Evolutionary conservation across 2,113 vertebrate species (phyloP).

Genomic region (Irena cyanogastra): DNA sequence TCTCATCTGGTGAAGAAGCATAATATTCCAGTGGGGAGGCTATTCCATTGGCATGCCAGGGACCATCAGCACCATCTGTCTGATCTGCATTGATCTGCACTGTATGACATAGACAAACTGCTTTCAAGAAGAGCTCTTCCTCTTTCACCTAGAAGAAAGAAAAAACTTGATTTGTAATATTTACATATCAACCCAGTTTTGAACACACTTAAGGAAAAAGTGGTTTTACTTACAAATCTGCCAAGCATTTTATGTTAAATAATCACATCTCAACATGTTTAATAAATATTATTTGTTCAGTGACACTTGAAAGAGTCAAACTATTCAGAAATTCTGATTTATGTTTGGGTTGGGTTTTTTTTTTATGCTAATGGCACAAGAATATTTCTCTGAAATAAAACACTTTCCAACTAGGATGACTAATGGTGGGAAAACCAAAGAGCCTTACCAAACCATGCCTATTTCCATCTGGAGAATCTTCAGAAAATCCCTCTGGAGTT

Average conservation of each 20-base stretch:
- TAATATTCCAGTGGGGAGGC: conserved; percentile 87
- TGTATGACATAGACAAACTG: conserved; percentile 93
- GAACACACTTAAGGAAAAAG: background rate
- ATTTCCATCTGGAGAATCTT: conserved; percentile 80
- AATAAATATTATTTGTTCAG: background rate
- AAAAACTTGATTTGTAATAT: background rate
- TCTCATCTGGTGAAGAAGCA: conserved; percentile 96
- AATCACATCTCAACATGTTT: background rate
- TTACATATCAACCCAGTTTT: background rate
- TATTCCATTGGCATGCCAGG: conserved; percentile 79
- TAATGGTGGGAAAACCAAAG: rapidly evolving
- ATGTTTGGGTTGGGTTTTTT: background rate
- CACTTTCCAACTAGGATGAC: background rate
- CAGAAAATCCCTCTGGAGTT: conserved; percentile 87
- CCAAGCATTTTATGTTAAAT: background rate
- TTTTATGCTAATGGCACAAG: background rate
- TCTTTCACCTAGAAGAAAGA: conserved; percentile 76
- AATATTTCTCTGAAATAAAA: background rate
- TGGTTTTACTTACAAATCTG: background rate
- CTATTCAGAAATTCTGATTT: background rate
- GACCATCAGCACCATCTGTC: conserved; percentile 78
- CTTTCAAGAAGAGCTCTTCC: conserved; percentile 91
- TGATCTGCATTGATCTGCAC: conserved; percentile 92
- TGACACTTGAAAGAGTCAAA: background rate
- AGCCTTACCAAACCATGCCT: conserved; percentile 76